Base-by-base conservation (phyloP, 2,113 vertebrate species). In the Ammodytes marinus region DNA sequence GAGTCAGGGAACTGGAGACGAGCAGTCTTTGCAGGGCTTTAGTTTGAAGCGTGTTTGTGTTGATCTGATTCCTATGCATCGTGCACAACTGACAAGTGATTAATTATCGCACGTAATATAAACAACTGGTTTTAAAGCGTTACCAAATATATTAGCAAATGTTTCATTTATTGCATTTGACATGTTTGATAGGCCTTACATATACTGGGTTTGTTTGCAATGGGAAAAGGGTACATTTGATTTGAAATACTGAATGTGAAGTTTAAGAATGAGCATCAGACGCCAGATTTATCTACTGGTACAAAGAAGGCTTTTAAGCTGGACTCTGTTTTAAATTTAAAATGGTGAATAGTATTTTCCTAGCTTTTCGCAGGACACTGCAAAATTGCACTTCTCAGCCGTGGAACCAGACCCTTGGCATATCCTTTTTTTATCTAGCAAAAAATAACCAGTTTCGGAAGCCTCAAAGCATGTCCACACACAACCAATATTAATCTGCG, bases 271-370 rank as follows among this genome's bases (percentile, higher is more conserved):
- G 45, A 8, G 58, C 0, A 1, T 19, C 55, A 61, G 47, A 47
- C 61, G 11, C 37, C 7, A 46, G 17, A 37, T 6, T 63, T 13
- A 49, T 69, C 39, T 14, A 13, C 47, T 19, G 4, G 7, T 55
- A 50, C 52, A 45, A 54, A 52, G 19, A 45, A 2, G 13, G 19
- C 6, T 13, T 74, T 57, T 45, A 6, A 52, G 55, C 11, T 68
- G 37, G 8, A 61, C 40, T 15, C 45, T 37, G 37, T 14, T 19
- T 65, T 11, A 70, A 13, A 52, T 59, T 5, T 42, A 6, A 65
- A 57, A 69, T 19, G 43, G 65, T 57, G 75, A 42, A 55, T 5
- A 17, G 40, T 57, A 19, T 69, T 69, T 53, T n/a, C 17, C 19
- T 17, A 7, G 17, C 47, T 49, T 65, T 54, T 39, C n/a, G 15